These are phyloP conservation scores for Pristionchus exspectatus DNA, from an alignment of 2,888 invertebrate genomes.

Conservation along the genomic window DNA sequence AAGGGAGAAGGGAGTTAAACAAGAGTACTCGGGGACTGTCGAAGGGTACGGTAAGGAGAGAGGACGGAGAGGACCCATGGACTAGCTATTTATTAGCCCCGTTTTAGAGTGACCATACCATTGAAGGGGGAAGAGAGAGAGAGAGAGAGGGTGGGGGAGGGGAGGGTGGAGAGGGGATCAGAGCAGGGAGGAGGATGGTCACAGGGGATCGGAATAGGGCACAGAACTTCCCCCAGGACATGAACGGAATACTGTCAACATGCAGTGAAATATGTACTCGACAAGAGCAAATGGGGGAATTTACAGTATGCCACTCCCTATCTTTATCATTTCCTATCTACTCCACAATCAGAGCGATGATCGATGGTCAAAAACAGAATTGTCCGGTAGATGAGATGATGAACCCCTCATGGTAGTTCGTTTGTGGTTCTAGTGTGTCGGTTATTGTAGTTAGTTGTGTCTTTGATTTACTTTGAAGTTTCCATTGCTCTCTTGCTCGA, in stretches of 20 bases:
- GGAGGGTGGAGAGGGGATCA: neutral
- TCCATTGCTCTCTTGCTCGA: neutral
- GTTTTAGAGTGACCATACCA: neutral
- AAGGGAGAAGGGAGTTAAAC: conserved; percentile 4
- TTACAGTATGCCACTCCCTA: neutral
- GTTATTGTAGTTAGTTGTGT: neutral
- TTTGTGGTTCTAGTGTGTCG: neutral
- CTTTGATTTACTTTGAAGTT: neutral
- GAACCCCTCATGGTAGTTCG: no score
- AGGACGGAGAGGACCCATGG: neutral
- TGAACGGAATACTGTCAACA: neutral
- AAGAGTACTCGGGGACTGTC: conserved; percentile 21
- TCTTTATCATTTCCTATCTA: no score
- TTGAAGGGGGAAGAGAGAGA: neutral
- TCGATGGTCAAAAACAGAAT: neutral
- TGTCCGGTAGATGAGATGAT: no score
- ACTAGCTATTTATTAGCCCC: conserved; percentile 28
- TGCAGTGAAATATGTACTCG: neutral
- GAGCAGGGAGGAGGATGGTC: neutral
- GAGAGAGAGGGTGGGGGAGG: neutral
- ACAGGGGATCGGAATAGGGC: neutral
- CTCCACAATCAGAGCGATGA: no score
- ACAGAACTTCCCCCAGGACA: neutral
- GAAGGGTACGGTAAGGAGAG: neutral
- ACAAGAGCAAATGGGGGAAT: neutral